These are phyloP conservation scores for Callimorpha dominula DNA, from an alignment of 2,888 invertebrate species.

Conservation along the genomic window DNA sequence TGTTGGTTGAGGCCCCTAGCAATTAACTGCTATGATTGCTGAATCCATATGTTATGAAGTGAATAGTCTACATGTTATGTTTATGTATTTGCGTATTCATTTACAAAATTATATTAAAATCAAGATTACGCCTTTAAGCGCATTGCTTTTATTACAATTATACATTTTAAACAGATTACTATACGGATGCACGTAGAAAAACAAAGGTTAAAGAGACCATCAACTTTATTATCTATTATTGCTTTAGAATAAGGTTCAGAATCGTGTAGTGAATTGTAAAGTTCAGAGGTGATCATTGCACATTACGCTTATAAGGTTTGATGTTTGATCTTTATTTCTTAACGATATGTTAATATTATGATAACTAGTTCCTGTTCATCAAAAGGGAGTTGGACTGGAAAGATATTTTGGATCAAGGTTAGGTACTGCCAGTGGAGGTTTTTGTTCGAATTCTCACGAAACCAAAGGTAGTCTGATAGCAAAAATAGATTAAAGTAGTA, in stretches of 20 bases:
- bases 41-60: no score
- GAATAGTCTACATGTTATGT: no score
- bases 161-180: slow-evolving; percentile 29
- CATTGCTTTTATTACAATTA: slow-evolving; percentile 25
- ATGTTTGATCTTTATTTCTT: slow-evolving; percentile 35
- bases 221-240: background rate
- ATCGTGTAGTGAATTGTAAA: slow-evolving; percentile 24
- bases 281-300: slow-evolving; percentile 36
- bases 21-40: no score
- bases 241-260: background rate
- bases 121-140: slow-evolving; percentile 3
- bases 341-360: slow-evolving; percentile 22
- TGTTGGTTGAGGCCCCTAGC: no score
- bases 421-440: background rate
- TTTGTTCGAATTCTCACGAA: background rate
- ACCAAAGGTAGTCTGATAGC: background rate
- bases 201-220: slow-evolving; percentile 3
- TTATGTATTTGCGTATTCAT: background rate
- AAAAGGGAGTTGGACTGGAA: background rate
- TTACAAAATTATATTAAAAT: background rate
- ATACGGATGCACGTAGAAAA: slow-evolving; percentile 24
- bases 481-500: background rate
- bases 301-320: slow-evolving; percentile 14
- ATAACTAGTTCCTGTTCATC: slow-evolving; percentile 1
- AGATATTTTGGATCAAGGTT: background rate